Conservation (phyloP, 2,113 vertebrate species). For the Colaptes auratus region DNA sequence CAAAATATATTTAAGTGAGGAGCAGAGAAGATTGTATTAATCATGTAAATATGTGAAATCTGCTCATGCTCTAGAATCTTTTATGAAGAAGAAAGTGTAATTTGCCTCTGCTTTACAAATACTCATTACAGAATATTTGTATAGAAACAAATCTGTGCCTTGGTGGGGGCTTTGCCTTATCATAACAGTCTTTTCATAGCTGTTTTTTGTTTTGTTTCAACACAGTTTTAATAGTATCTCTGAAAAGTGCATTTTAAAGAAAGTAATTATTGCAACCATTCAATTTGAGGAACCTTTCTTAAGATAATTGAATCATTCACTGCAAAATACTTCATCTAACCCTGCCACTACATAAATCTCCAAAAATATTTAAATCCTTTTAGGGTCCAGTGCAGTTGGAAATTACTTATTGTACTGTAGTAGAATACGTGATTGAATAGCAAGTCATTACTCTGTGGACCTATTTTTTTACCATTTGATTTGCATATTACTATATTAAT, state of each 20-base stretch:
- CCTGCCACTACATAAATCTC: constrained; percentile 34
- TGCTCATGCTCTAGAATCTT: neutral
- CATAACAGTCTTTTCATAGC: neutral
- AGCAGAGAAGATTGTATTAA: neutral
- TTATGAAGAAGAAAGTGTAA: neutral
- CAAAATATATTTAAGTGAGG: constrained; percentile 21
- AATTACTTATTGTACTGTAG: constrained; percentile 44
- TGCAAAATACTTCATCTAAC: constrained; percentile 38
- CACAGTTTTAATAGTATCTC: neutral
- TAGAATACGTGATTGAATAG: constrained; percentile 28
- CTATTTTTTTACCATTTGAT: neutral
- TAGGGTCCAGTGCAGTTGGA: constrained; percentile 57
- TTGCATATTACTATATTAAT: neutral
- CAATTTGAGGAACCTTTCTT: constrained; percentile 25
- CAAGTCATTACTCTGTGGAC: neutral
- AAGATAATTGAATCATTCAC: constrained; percentile 55
- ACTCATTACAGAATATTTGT: neutral
- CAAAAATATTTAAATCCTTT: constrained; percentile 59
- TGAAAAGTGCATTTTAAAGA: neutral
- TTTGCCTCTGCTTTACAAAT: constrained; percentile 8
- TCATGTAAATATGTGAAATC: neutral
- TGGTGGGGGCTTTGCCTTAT: neutral
- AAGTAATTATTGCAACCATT: constrained; percentile 48
- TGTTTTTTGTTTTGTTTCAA: neutral
- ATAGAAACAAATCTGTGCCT: neutral